Percentiles rank a stretch among this genome's conserved stretches.
Evolutionary conservation across 2,888 invertebrate species (phyloP).

Genomic region (Sminthurinus aureus): DNA sequence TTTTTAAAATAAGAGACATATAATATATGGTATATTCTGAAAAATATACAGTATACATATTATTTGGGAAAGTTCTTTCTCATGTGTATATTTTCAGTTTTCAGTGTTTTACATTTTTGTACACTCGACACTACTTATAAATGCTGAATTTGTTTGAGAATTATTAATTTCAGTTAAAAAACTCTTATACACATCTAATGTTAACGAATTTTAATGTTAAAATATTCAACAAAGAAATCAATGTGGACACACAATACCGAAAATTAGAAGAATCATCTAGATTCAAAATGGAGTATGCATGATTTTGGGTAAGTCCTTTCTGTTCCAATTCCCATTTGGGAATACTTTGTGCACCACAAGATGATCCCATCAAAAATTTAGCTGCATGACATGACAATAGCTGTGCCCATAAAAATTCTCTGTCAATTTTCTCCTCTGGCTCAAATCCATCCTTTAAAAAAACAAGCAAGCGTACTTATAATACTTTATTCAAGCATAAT

Average conservation of each 20-base stretch:
- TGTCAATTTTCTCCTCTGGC: neutral
- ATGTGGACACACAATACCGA: neutral
- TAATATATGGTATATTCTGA: too few relatives aligned
- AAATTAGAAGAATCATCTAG: neutral
- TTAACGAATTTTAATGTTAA: too few relatives aligned
- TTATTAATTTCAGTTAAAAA: neutral
- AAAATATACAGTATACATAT: too few relatives aligned
- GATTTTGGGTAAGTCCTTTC: neutral
- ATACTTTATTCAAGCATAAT: neutral
- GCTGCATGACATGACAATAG: conserved; percentile 9
- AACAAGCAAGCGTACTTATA: neutral
- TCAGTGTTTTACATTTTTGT: too few relatives aligned
- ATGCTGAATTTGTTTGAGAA: neutral
- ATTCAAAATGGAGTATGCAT: conserved; percentile 21
- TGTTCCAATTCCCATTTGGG: neutral
- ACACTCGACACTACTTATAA: neutral
- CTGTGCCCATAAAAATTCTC: conserved; percentile 1
- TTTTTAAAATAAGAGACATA: neutral
- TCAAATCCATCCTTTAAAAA: neutral
- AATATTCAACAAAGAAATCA: too few relatives aligned
- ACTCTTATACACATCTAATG: too few relatives aligned
- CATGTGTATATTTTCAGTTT: too few relatives aligned
- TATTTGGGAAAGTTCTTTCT: too few relatives aligned
- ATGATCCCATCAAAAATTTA: conserved; percentile 13
- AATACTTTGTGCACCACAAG: neutral